Evolutionary conservation across 1,140 invertebrate species (phyloP).

Genomic region (Phortica variegata): DNA sequence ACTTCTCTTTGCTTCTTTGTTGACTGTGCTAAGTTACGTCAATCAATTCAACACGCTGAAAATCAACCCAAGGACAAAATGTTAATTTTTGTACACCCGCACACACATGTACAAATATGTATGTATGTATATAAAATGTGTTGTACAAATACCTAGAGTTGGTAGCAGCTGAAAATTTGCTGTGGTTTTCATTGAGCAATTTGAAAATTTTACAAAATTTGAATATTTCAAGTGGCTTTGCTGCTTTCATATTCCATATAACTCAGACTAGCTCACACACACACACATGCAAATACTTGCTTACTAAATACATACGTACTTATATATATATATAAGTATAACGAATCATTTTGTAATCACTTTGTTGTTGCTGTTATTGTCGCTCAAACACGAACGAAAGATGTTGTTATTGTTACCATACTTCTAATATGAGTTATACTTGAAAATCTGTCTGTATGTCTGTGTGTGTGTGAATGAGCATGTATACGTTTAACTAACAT

Average conservation of each 20-base stretch:
- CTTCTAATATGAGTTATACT: too few relatives aligned
- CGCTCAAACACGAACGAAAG: background rate
- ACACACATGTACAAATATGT: background rate
- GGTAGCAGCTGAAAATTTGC: background rate
- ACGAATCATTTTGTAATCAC: too few relatives aligned
- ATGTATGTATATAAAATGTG: background rate
- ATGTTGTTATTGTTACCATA: background rate
- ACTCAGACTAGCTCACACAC: too few relatives aligned
- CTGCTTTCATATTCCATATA: too few relatives aligned
- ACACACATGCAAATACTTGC: slow-evolving; percentile 33
- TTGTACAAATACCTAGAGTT: background rate
- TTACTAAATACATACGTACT: slow-evolving; percentile 13
- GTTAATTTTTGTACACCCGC: background rate
- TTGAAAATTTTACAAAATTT: background rate
- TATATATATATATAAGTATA: background rate
- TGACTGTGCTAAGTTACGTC: too few relatives aligned
- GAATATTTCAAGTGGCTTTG: too few relatives aligned
- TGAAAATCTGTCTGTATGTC: background rate
- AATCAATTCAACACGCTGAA: slow-evolving; percentile 1
- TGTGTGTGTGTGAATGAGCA: background rate
- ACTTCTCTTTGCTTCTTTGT: too few relatives aligned
- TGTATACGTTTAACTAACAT: background rate
- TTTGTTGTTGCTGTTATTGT: too few relatives aligned
- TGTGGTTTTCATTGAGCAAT: background rate
- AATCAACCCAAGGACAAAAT: slow-evolving; percentile 5